A percentile compares a stretch with the other conserved stretches of the same genome.
Evolutionary conservation across 2,888 invertebrate genomes (phyloP).

Genomic region (Gerris lacustris): DNA sequence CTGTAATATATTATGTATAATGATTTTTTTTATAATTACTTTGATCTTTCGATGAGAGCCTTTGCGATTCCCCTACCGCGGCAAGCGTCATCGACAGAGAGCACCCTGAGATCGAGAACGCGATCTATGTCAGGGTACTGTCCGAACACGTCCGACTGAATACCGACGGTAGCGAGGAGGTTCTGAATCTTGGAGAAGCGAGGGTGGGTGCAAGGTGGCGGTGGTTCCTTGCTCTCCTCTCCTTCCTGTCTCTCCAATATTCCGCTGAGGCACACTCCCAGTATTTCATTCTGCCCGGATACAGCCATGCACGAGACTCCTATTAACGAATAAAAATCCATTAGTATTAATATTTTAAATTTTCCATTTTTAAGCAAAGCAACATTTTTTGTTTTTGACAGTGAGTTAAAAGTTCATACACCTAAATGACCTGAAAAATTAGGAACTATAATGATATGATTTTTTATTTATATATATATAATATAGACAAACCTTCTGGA

Average conservation of each 20-base stretch:
- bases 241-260: constrained; percentile 30
- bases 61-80: constrained; percentile 55
- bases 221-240: constrained; percentile 29
- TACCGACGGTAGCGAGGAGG: constrained; percentile 47
- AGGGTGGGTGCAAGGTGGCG: constrained; percentile 41
- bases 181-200: constrained; percentile 54
- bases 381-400: too few relatives aligned
- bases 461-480: background rate
- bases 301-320: constrained; percentile 50
- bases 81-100: constrained; percentile 53
- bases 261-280: constrained; percentile 47
- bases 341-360: background rate
- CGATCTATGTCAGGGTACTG: constrained; percentile 45
- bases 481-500: constrained; percentile 39
- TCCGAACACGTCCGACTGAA: constrained; percentile 44
- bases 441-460: too few relatives aligned
- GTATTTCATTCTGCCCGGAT: constrained; percentile 44
- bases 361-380: too few relatives aligned
- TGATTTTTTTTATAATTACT: constrained; percentile 39
- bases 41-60: constrained; percentile 46
- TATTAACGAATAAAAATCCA: constrained; percentile 13
- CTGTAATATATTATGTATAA: too few relatives aligned
- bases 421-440: too few relatives aligned
- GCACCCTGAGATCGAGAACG: constrained; percentile 50
- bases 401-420: too few relatives aligned